Base-by-base conservation (phyloP, 2,888 invertebrate genomes). In the Drosophila anomalipes region DNA sequence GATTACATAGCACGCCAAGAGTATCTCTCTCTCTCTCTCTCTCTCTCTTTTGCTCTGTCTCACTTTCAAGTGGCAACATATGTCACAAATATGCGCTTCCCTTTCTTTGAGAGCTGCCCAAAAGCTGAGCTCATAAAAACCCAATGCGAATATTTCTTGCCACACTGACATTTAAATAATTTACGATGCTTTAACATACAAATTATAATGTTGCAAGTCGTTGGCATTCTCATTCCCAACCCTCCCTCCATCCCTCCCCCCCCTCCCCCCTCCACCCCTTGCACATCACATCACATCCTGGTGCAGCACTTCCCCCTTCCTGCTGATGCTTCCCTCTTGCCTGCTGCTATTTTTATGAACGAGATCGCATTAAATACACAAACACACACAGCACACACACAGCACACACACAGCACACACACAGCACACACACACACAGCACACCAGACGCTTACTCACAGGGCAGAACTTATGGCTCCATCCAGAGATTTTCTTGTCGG, bases 141-240 rank as follows among this genome's bases (percentile, higher is more conserved):
- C 9, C 53, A 47, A 62, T 53, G 59, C 74, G 47, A 81, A 82
- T 81, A 78, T 81, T 26, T 47, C 80, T 78, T 83, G 83, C 82
- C 89, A 82, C 87, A 74, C 72, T 91, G 93, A 89, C 92, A 93
- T 92, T 93, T 86, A 82, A 90, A 92, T 93, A 92, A 93, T 93
- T 93, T 93, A 93, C 90, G 93, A 92, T 91, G 89, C 90, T 92
- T 93, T 91, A 93, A 91, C 92, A 90, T 91, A 88, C 91, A 92
- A 91, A 92, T 92, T 92, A 92, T 92, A 87, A 83, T 92, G 91
- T 91, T 90, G 91, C 89, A 77, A 83, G 79, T 72, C 65, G 77
- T 71, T 77, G 39, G 30, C 57, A 39, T 39, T 39, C 39, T n/a
- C 37, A 28, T 56, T 53, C 30, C 7, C 12, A 33, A 28, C 70